A percentile compares a stretch with the other conserved stretches of the same genome.
These are phyloP conservation scores for Eustalomyia histrio DNA, from an alignment of 2,888 invertebrate genomes.

Conservation along the genomic window DNA sequence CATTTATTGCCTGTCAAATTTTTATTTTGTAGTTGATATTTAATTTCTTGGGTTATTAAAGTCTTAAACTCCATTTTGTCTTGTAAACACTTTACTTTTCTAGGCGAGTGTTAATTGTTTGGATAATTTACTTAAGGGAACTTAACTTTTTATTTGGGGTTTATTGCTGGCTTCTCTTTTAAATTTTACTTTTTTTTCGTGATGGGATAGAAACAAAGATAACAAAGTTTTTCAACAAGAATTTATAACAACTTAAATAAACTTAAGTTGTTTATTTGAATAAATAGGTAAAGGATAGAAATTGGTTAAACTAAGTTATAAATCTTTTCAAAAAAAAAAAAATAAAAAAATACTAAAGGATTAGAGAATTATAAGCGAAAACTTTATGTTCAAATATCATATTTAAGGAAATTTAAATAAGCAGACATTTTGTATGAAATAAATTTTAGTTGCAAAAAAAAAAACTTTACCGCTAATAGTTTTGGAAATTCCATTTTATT, in stretches of 20 bases:
- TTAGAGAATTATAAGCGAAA: not conserved
- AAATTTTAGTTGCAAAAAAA: too few species aligned
- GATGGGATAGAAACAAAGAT: not conserved
- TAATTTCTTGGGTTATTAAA: constrained; percentile 39
- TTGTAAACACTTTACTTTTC: constrained; percentile 6
- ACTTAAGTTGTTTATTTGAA: not conserved
- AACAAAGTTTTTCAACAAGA: not conserved
- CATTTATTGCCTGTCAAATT: constrained; percentile 1
- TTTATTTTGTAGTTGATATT: constrained; percentile 27
- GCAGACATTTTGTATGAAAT: too few species aligned
- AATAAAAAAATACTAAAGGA: not conserved
- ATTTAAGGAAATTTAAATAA: too few species aligned
- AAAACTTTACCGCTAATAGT: too few species aligned
- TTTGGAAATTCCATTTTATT: too few species aligned
- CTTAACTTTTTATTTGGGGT: too few species aligned
- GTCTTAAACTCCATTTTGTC: not conserved
- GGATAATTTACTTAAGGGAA: constrained; percentile 8
- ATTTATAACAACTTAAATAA: not conserved
- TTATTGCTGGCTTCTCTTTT: not conserved
- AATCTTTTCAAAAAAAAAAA: not conserved
- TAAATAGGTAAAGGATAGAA: not conserved
- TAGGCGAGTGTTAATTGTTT: constrained; percentile 38
- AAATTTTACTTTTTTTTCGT: not conserved
- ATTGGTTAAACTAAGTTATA: too few species aligned
- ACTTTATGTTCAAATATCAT: too few species aligned